Percentiles rank a stretch among this genome's conserved stretches.
Conservation (phyloP, 2,888 invertebrate genomes). For the Sicus ferrugineus region DNA sequence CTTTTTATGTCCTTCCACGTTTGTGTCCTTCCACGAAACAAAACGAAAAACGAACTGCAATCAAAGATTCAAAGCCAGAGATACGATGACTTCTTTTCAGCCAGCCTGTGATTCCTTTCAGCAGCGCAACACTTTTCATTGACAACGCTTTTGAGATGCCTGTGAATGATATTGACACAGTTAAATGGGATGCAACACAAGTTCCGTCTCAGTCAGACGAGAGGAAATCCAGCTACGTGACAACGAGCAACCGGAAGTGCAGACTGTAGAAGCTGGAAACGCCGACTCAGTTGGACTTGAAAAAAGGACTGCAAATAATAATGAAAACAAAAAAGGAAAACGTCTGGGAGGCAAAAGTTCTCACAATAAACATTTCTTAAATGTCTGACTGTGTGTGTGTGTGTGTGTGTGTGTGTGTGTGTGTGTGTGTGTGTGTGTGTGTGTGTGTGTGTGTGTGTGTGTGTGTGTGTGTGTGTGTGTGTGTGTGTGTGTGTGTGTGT, state of each 20-base stretch:
- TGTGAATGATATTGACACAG: slow-evolving; percentile 28
- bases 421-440: no score
- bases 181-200: slow-evolving; percentile 2
- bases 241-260: neutral
- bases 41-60: slow-evolving; percentile 39
- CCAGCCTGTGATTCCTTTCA: no score
- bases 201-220: neutral
- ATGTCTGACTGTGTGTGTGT: no score
- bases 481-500: no score
- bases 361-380: no score
- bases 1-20: neutral
- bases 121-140: neutral
- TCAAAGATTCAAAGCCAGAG: slow-evolving; percentile 46
- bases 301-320: neutral
- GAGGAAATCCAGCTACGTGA: neutral
- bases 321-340: neutral
- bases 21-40: neutral
- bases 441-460: no score
- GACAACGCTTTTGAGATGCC: slow-evolving; percentile 2
- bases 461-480: no score
- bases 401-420: no score
- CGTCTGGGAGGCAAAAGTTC: no score
- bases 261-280: no score
- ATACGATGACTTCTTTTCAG: slow-evolving; percentile 43
- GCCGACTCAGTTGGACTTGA: no score